These are phyloP conservation scores for Eupeodes latifasciatus DNA, from an alignment of 2,888 invertebrate species.

Conservation along the genomic window DNA sequence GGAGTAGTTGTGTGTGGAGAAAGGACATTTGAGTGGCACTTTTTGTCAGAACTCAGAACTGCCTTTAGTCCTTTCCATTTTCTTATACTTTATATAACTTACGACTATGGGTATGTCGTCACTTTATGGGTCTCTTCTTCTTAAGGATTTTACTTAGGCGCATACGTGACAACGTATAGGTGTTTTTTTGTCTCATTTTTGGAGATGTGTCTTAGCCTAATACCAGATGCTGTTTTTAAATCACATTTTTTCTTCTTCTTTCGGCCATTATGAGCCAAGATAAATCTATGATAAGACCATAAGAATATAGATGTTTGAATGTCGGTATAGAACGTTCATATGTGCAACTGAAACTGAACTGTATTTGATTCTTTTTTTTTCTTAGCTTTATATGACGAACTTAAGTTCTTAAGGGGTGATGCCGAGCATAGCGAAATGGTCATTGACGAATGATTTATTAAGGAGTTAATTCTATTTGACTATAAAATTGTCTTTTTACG, in stretches of 20 bases:
- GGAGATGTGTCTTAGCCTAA: conserved; percentile 16
- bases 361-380: background rate
- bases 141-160: conserved; percentile 35
- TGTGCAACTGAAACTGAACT: background rate
- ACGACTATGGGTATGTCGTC: conserved; percentile 9
- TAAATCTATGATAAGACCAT: conserved; percentile 16
- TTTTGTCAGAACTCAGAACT: conserved; percentile 31
- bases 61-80: background rate
- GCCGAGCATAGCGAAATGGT: background rate
- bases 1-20: conserved; percentile 20
- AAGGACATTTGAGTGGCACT: conserved; percentile 41
- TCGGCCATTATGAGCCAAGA: conserved; percentile 22
- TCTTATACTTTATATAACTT: conserved; percentile 20
- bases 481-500: background rate
- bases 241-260: background rate
- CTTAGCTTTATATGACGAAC: background rate
- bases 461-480: background rate
- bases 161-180: conserved; percentile 25
- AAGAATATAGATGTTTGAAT: background rate
- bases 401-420: background rate
- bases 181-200: background rate
- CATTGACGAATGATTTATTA: conserved; percentile 15
- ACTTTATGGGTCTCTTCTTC: conserved; percentile 26
- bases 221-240: conserved; percentile 28
- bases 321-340: too few relatives aligned